Base-by-base conservation (phyloP, 23 tunicate genomes). In the Ciona savignyi region DNA sequence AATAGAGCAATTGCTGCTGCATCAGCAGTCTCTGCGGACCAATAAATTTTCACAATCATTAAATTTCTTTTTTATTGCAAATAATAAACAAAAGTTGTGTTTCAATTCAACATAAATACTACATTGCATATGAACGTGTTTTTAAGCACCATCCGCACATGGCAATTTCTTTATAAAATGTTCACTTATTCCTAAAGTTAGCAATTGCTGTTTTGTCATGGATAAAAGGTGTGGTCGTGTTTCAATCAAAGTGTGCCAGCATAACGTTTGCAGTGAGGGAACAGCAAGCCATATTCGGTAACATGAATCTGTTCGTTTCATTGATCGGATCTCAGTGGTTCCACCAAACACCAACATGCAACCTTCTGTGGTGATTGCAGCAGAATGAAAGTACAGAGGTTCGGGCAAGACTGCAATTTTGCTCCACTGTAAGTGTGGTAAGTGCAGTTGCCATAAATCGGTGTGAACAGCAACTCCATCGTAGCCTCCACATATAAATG, bases 371-470 rank as follows among this genome's bases (percentile, higher is more conserved):
- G 74, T 77, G 1, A 78, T 74, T 30, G 91, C 83, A 23, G 91
- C 77, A 1, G 91, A 85, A 78, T 85, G 91, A 74, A 85, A 85
- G 70, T 85, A 85, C 31, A 85, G 83, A 1, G 91, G 91, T 33
- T 85, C 91, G 1, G 83, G 79, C 91, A 85, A 78, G 30, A 22
- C 62, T 2, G 83, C 32, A 30, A 85, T 22, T 67, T 78, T 85
- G 4, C 75, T 78, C 91, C 91, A 85, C 25, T 78, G 91, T 70
- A 85, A 71, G 33, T 30, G 34, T 29, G 15, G 19, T 33, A 85
- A 31, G 51, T 85, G 51, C 4, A 85, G 20, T 73, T 65, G 32
- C 91, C 91, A 85, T 62, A 85, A 31, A 33, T 85, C 91, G 4
- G 74, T 83, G 3, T 30, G 51, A 1, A 85, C 78, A 1, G 1